Percentiles rank a stretch among this genome's conserved stretches.
Evolutionary conservation across 2,113 vertebrate species (phyloP).

Genomic region (Talpa occidentalis): DNA sequence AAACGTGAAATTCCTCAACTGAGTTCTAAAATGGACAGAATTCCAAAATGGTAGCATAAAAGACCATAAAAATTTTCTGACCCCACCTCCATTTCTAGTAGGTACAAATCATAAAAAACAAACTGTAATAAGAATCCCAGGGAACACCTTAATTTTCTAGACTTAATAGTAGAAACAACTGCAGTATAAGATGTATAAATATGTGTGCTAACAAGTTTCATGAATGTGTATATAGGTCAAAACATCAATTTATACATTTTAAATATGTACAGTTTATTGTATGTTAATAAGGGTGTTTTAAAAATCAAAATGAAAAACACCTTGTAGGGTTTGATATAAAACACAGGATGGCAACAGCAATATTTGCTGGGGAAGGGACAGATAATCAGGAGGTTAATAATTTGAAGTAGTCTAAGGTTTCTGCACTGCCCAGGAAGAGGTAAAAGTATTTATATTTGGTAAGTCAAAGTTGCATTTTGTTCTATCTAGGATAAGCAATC

Average conservation of each 20-base stretch:
- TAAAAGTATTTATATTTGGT: neutral
- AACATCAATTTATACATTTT: neutral
- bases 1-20: neutral
- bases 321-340: neutral
- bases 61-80: neutral
- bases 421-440: neutral
- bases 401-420: neutral
- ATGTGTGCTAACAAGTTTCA: neutral
- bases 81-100: neutral
- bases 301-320: neutral
- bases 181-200: neutral
- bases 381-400: neutral
- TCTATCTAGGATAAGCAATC: neutral
- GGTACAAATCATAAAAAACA: neutral
- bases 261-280: neutral
- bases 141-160: neutral
- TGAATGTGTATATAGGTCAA: neutral
- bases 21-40: neutral
- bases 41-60: neutral
- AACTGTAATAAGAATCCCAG: neutral
- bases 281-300: neutral
- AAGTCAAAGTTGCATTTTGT: neutral
- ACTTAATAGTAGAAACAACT: neutral
- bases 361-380: neutral
- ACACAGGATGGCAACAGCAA: constrained; percentile 16